Conservation (phyloP, 2,113 vertebrate genomes). For the Eurypyga helias region DNA sequence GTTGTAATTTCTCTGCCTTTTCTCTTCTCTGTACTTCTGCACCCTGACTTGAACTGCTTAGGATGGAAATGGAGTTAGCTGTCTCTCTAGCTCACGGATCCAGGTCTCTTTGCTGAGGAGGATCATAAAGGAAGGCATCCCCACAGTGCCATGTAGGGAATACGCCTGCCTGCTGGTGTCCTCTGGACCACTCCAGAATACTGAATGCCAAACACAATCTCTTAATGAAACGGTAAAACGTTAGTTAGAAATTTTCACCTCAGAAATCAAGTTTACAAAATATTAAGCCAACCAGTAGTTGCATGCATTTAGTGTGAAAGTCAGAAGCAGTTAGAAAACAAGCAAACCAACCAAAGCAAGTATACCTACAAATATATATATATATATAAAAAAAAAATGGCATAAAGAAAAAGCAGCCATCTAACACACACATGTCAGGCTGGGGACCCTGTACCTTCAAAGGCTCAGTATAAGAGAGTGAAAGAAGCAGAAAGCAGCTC, state of each 20-base stretch:
- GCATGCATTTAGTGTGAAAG: conserved; percentile 77
- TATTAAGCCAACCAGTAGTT: conserved; percentile 54
- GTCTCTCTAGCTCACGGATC: background rate
- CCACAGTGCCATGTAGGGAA: background rate
- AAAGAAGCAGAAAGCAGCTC: conserved; percentile 72
- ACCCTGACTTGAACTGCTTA: background rate
- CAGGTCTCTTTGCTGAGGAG: background rate
- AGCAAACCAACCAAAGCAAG: conserved; percentile 72
- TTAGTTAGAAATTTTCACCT: conserved; percentile 38
- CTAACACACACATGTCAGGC: conserved; percentile 56
- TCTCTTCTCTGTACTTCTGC: background rate
- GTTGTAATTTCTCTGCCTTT: background rate
- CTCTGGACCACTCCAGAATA: background rate
- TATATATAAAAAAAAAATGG: background rate
- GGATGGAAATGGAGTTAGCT: background rate
- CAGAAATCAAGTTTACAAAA: conserved; percentile 44
- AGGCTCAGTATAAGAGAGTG: conserved; percentile 69
- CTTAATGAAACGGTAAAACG: conserved; percentile 36
- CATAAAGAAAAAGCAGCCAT: conserved; percentile 68
- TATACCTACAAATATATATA: conserved; percentile 45
- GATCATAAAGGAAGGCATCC: background rate
- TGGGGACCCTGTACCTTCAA: conserved; percentile 75
- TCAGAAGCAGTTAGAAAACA: conserved; percentile 69
- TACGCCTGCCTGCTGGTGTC: background rate
- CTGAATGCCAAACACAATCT: background rate